Base-by-base conservation (phyloP, 1,140 invertebrate species). In the Neodiprion pinetum region DNA sequence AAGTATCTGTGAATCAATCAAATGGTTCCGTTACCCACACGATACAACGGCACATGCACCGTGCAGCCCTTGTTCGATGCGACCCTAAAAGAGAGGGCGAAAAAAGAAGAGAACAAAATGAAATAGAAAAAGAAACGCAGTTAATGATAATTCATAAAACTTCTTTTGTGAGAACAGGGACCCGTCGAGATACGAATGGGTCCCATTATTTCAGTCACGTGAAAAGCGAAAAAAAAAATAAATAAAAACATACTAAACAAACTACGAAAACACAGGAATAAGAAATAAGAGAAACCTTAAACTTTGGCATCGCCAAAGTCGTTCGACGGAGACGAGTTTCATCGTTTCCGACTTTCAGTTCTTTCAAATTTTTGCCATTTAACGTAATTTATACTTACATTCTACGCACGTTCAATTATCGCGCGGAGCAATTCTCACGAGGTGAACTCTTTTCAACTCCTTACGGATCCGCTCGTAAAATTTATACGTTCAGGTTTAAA, bases 141-240 rank as follows among this genome's bases (percentile, higher is more conserved):
- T 61, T 61, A 14, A 61, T 61, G 53, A 61, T 61, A 61, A 61
- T 61, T 61, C 8, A 61, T 61, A 61, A 61, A 61, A 61, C 53
- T 61, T 61, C 5, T 17, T 61, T 61, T 61, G 53, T 61, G 53
- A 61, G 11, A 17, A 61, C 53, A 61, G 4, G 9, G 53, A 61
- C 53, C 4, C 53, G 53, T 61, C 53, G 53, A 61, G 53, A 61
- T 61, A 61, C 53, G 53, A 61, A 61, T 61, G 53, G 53, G 53
- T 17, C 8, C n/a, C 53, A 61, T 61, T 61, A 61, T 61, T 61
- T 61, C 53, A 9, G 53, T 61, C 53, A 17, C 53, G n/a, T 61
- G n/a, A 61, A 61, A 21, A 21, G 17, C 17, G 17, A 21, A 21
- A 21, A 21, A 21, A 21, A 21, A 21, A 21, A 21, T 21, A 21